These are phyloP conservation scores for Melanerpes formicivorus DNA, from an alignment of 2,113 vertebrate species.

Conservation along the genomic window DNA sequence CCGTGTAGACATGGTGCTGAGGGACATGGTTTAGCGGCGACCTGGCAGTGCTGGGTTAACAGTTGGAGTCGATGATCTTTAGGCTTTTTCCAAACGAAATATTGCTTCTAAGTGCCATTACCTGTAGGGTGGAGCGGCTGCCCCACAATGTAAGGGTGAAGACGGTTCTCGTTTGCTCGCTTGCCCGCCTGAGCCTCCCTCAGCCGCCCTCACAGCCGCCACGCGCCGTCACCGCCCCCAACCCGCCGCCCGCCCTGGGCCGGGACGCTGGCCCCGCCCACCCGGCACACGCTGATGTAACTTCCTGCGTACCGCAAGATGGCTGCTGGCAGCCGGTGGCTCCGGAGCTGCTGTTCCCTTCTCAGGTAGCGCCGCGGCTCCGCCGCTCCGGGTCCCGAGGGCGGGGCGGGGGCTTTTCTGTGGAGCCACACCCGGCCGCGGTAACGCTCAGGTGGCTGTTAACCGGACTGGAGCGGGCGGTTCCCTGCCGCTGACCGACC, in stretches of 20 bases:
- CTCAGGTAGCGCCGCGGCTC: constrained; percentile 65
- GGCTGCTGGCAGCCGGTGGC: constrained; percentile 48
- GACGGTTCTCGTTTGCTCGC: too few species aligned
- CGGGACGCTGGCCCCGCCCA: background rate
- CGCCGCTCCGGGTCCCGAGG: background rate
- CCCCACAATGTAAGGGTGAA: too few species aligned
- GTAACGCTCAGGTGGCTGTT: background rate
- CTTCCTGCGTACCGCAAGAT: constrained; percentile 49
- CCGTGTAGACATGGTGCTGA: background rate
- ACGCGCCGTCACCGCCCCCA: background rate
- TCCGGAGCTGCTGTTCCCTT: constrained; percentile 23
- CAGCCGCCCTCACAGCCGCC: background rate
- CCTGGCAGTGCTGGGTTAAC: background rate
- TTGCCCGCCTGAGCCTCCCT: too few species aligned
- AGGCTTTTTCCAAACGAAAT: too few species aligned
- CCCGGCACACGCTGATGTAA: background rate
- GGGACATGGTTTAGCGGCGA: background rate
- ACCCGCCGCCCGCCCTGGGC: background rate
- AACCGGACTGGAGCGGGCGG: background rate
- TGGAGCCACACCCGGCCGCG: background rate
- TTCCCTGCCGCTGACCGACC: background rate
- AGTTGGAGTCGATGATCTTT: background rate
- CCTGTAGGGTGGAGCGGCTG: too few species aligned
- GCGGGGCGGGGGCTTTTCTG: background rate
- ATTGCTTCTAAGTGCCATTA: too few species aligned